Conservation (phyloP, 2,113 vertebrate species). For the Bubo scandiacus region DNA sequence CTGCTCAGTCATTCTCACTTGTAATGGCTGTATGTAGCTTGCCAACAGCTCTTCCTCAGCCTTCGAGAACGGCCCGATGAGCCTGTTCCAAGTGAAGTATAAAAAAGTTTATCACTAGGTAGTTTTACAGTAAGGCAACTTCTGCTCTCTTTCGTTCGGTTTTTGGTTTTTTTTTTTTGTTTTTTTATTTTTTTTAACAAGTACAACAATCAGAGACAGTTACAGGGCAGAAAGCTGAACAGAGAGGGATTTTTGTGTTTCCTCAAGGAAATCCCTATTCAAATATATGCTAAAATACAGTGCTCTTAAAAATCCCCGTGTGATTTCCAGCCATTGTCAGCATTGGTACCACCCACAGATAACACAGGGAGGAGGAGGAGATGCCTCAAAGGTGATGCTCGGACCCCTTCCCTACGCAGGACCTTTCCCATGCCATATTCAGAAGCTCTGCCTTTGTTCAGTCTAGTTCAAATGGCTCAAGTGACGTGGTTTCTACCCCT, state of each 20-base stretch:
- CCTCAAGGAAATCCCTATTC: neutral
- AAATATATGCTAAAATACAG: constrained; percentile 9
- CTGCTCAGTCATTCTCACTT: constrained; percentile 48
- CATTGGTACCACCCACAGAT: neutral
- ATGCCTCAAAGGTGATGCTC: neutral
- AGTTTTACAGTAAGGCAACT: constrained; percentile 10
- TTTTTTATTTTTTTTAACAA: neutral
- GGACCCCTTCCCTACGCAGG: rapidly evolving
- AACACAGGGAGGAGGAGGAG: neutral
- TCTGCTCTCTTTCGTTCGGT: neutral
- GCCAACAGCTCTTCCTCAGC: constrained; percentile 47
- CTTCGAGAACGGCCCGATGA: neutral
- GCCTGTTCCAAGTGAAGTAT: constrained; percentile 8
- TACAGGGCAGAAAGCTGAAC: neutral
- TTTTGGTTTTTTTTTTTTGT: neutral
- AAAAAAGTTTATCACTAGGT: constrained; percentile 40
- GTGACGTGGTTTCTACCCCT: neutral
- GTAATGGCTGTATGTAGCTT: neutral
- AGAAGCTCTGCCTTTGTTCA: neutral
- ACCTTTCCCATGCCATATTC: neutral
- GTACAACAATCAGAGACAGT: neutral
- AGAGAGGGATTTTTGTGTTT: neutral
- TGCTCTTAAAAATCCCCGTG: neutral
- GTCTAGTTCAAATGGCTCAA: neutral
- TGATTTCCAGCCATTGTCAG: neutral